Conservation (phyloP, 2,797 vertebrate species). For the Hypotaenidia philippensis region DNA sequence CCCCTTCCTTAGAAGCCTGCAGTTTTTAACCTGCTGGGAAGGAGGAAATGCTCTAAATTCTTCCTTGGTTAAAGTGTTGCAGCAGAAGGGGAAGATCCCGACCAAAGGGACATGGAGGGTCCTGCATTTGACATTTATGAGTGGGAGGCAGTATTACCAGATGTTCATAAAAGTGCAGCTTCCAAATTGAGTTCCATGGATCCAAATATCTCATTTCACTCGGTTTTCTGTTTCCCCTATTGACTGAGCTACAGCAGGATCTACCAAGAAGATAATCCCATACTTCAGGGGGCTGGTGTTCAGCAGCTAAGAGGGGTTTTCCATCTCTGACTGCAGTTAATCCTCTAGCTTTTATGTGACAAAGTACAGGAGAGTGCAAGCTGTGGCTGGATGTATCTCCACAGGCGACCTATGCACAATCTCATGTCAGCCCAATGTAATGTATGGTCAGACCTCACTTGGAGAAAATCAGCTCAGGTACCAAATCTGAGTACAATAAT, state of each 20-base stretch:
- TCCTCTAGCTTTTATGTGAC: background rate
- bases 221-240: slow-evolving; percentile 38
- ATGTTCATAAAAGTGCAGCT: slow-evolving; percentile 51
- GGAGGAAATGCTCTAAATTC: slow-evolving; percentile 57
- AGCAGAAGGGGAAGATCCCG: slow-evolving; percentile 36
- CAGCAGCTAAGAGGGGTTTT: background rate
- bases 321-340: background rate
- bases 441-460: background rate
- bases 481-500: background rate
- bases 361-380: background rate
- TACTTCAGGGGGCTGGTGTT: background rate
- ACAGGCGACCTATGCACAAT: background rate
- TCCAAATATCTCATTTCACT: slow-evolving; percentile 50
- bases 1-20: background rate
- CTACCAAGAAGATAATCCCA: slow-evolving; percentile 13
- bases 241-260: background rate
- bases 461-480: background rate
- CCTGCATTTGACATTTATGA: slow-evolving; percentile 43
- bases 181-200: slow-evolving; percentile 22
- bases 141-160: slow-evolving; percentile 58
- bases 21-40: slow-evolving; percentile 53
- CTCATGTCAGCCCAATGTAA: background rate
- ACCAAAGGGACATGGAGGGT: background rate
- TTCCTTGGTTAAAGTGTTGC: slow-evolving; percentile 18
- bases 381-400: background rate